Evolutionary conservation across 64 coral and sea anemone genomes (phyloP), one percentile per base, ranked within the genome.

Genomic region (Astreopora myriophthalma): DNA sequence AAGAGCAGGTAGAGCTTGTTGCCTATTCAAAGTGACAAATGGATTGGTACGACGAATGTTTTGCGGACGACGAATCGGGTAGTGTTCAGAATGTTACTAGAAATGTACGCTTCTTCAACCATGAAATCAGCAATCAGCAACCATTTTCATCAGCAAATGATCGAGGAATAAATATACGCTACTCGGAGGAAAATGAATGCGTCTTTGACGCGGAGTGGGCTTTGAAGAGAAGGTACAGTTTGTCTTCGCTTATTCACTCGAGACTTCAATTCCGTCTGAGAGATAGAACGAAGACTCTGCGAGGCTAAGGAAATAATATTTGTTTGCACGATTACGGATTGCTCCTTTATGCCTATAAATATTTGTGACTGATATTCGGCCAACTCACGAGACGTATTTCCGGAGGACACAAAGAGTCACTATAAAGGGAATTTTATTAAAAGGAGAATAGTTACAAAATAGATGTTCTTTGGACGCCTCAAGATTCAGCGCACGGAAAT

Each of bases 11-110:
- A 39, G 17, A 6, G 19, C 33, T 39, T 24, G 6, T 3, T 12
- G 3, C 9, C 3, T 60, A 17, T 60, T 66, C 27, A 37, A 37
- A 5, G 31, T 7, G 20, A 20, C 1, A 64, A 64, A 84, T 83
- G 79, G 66, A 84, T 26, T 27, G 29, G 10, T 73, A 69, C 42
- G 79, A 71, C 42, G 79, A 48, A 5, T 92, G 84, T 62, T 92
- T 92, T 33, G 90, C 90, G 5, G 90, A 92, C 76, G 90, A 92
- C 17, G 80, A 92, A 60, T 92, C 90, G 0, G 90, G 73, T n/a
- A n/a, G n/a, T n/a, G n/a, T n/a, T n/a, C 55, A 35, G 8, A 39
- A 19, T 46, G 17, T 73, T 35, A n/a, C n/a, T 37, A 36, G 74
- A 46, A 44, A 48, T 27, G 27, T 24, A n/a, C 76, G 48, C 2